phyloP scores from a whole-genome alignment of 2,797 vertebrate genomes.

The Acanthis flammea region DNA sequence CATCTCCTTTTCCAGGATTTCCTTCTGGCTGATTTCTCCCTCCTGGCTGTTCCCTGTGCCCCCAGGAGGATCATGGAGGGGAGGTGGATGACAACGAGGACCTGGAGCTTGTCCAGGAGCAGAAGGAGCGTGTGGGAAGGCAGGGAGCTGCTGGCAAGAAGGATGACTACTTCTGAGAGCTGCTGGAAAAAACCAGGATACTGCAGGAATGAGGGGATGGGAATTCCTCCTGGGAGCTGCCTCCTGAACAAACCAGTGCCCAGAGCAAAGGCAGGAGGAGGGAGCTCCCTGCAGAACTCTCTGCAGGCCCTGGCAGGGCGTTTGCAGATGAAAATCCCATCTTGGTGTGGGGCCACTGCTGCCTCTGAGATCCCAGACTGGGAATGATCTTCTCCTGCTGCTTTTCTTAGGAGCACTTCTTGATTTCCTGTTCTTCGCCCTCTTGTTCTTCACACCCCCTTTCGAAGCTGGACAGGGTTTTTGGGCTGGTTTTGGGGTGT shows the following conservation, averaged over 20 bases:
- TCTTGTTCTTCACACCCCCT: background rate
- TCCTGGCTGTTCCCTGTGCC: background rate
- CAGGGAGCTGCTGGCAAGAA: background rate
- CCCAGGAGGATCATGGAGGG: constrained; percentile 62
- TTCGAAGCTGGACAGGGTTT: background rate
- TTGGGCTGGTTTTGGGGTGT: background rate
- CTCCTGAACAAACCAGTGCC: background rate
- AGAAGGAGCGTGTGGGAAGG: background rate
- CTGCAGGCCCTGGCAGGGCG: background rate
- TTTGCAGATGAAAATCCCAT: background rate
- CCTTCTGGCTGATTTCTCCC: background rate
- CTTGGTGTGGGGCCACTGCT: accelerated
- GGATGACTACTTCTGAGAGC: constrained; percentile 55
- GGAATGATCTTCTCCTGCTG: background rate
- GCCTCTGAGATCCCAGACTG: background rate
- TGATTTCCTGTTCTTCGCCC: background rate
- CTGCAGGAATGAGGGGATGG: background rate
- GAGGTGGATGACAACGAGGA: constrained; percentile 56
- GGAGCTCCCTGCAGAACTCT: too few species aligned
- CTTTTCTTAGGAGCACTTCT: background rate
- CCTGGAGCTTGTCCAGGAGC: constrained; percentile 36
- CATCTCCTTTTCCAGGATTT: background rate
- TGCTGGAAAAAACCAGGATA: background rate
- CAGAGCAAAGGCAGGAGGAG: background rate
- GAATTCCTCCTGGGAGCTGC: background rate